Evolutionary conservation across 2,113 vertebrate genomes (phyloP), one percentile per base, ranked within the genome.

Genomic region (Chlorodrepanis virens): DNA sequence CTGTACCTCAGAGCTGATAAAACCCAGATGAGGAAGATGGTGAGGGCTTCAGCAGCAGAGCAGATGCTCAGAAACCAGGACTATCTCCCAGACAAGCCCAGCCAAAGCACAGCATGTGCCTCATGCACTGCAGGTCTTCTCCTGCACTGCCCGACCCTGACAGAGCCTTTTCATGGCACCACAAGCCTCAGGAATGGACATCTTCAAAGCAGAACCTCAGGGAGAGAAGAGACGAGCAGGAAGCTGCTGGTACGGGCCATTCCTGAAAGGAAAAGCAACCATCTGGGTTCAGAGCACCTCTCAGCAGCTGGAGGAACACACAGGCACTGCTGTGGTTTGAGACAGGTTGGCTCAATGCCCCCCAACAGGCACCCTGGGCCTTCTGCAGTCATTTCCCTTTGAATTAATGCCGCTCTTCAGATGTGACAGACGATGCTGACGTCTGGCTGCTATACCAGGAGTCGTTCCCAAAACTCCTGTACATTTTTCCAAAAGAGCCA

Each of bases 361-460:
- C 57, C 37, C 70, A 79, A 28, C 40, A 45, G 0, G 0, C 9
- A 35, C 39, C 4, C 2, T 2, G 29, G 35, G 45, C 59, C 59
- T 83, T 90, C 63, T 88, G 90, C 75, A 83, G 50, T 12, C 20
- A 33, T 23, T 22, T 31, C 52, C 39, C 90, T 95, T 95, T 93
- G 67, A 93, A 92, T 92, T 94, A 94, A 83, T 0, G 0, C 23
- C 0, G 0, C 79, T 90, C 50, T 56, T 75, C 89, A 81, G 88
- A 52, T 15, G 82, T 68, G 54, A 54, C 2, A 63, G 90, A 27
- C 81, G 93, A 22, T 25, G 75, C 83, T 93, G 89, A 77, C 2
- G 4, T 71, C 83, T 65, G 60, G 22, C 80, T 60, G 24, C 89
- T 87, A 39, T 11, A 77, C 14, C 59, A 79, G 39, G 29, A 89